phyloP scores from a whole-genome alignment of 2,113 vertebrate species.

The Drymodes brunneopygia region DNA sequence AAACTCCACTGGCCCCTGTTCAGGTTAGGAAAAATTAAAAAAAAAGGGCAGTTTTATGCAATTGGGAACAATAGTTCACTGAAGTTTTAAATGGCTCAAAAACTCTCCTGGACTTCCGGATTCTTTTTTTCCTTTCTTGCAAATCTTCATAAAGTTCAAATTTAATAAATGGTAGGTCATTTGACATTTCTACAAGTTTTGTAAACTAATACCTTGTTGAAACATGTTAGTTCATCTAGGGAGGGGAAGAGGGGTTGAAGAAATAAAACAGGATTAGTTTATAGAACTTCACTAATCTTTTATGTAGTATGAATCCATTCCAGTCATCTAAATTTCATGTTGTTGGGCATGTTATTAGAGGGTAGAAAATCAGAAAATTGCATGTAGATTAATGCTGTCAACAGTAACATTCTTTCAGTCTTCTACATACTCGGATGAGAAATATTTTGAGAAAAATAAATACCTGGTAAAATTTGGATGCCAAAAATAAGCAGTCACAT shows the following conservation, averaged over 20 bases:
- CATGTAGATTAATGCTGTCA: not conserved
- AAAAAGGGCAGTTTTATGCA: rapidly evolving
- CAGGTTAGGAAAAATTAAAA: not conserved
- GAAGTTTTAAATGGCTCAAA: not conserved
- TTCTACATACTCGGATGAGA: not conserved
- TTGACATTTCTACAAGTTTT: not conserved
- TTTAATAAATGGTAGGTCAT: not conserved
- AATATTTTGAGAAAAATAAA: not conserved
- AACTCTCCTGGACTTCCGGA: not conserved
- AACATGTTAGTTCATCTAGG: not conserved
- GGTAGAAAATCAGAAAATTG: not conserved
- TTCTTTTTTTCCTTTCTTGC: not conserved
- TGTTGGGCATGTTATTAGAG: not conserved
- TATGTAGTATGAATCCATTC: not conserved
- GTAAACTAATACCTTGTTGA: not conserved
- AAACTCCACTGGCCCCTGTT: not conserved
- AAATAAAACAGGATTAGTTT: not conserved
- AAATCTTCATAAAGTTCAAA: not conserved
- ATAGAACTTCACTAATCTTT: not conserved
- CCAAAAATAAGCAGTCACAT: not conserved
- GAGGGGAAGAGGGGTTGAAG: not conserved
- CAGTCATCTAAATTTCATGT: not conserved
- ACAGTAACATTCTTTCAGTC: not conserved
- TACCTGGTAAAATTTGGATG: not conserved
- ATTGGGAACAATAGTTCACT: not conserved